These are phyloP conservation scores for Rhombomys opimus DNA, from an alignment of 2,113 vertebrate genomes.

Conservation along the genomic window DNA sequence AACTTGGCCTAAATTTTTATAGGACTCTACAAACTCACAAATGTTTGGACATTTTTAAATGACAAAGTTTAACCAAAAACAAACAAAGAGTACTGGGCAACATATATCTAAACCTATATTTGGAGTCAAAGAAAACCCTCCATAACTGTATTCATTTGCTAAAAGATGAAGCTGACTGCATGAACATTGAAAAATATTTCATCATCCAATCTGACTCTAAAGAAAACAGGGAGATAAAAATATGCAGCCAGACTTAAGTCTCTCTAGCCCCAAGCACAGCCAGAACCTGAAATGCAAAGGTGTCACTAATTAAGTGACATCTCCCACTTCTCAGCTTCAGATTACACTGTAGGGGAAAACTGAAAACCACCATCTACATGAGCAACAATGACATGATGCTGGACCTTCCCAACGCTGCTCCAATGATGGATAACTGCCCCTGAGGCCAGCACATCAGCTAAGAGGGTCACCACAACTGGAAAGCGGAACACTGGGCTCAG, in stretches of 20 bases:
- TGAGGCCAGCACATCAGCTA: background rate
- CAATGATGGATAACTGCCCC: background rate
- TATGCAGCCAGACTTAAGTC: background rate
- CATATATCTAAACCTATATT: background rate
- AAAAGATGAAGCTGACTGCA: background rate
- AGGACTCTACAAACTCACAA: background rate
- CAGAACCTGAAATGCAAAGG: background rate
- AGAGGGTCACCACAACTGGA: background rate
- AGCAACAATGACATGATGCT: background rate
- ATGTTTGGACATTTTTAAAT: background rate
- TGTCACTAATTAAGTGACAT: background rate
- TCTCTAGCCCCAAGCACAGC: background rate
- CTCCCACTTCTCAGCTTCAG: background rate
- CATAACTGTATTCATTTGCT: background rate
- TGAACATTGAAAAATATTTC: background rate
- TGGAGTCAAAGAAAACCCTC: background rate
- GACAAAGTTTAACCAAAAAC: background rate
- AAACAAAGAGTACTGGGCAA: background rate
- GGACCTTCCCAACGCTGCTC: background rate
- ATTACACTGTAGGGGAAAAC: background rate
- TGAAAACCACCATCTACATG: no score
- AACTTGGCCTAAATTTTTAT: background rate
- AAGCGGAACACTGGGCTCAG: background rate
- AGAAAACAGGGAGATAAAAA: background rate
- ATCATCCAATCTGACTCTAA: background rate